Evolutionary conservation across 2,113 vertebrate genomes (phyloP), one percentile per base, ranked within the genome.

Genomic region (Eupsittula cactorum): DNA sequence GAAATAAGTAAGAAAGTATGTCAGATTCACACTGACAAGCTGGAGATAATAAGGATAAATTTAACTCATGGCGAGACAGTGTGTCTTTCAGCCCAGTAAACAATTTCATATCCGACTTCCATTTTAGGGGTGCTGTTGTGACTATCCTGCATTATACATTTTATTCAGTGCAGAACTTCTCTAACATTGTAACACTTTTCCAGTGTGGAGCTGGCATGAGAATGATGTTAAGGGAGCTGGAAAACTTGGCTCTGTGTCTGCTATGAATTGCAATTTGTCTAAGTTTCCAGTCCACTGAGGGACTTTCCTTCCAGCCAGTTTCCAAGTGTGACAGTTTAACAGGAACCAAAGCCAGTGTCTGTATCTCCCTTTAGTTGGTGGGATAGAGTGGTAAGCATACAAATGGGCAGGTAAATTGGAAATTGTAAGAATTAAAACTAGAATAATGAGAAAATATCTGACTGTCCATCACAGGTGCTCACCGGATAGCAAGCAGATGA

Each of bases 141-240:
- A 37, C 42, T 78, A 1, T 28, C 39, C 47, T 18, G 20, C 24
- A 18, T 28, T 65, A 59, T 4, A 20, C 13, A 4, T 49, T 84
- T 87, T 50, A 50, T 41, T 25, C 35, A 52, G 16, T 27, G 42
- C 35, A 44, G 31, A 85, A 67, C 10, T 57, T 65, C 37, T 37
- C 23, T 16, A 29, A n/a, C 1, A 1, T 5, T 6, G 0, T 6
- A 64, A 24, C 11, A 4, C 7, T 53, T 46, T 17, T 25, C 37
- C 27, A 47, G 73, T 10, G 10, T 1, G 0, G 60, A 75, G 29
- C 42, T 82, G 81, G 33, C 46, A 46, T 1, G 3, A 55, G 52
- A 79, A 49, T 0, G 0, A 23, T 5, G 31, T 2, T 1, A 53
- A 62, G n/a, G 65, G 62, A 57, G 20, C n/a, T 70, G 64, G 23